Evolutionary conservation across 1,140 invertebrate species (phyloP), one percentile per base, ranked within the genome.

Genomic region (Pogonomyrmex californicus): DNA sequence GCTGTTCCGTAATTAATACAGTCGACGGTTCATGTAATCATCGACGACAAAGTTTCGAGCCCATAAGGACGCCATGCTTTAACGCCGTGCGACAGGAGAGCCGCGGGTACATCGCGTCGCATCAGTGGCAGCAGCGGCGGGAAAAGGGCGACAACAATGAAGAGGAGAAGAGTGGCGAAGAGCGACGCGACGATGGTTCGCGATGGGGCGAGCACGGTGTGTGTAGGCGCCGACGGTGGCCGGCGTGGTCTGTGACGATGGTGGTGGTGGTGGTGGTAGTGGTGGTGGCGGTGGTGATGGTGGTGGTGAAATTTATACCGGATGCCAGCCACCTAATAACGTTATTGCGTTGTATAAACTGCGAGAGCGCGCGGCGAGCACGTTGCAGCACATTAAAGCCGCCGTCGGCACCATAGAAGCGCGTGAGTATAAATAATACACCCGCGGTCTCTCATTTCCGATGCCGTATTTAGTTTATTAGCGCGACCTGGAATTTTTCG

Each of bases 401-500:
- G 86, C 88, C 92, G 90, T 65, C 91, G 68, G 68, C 79, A 75
- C 68, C 90, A 92, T 91, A 87, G 87, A 89, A 73, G 47, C 58
- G 68, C 54, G 79, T 65, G 87, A 91, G 91, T 94, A 94, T 94
- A 94, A 94, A 94, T 94, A 94, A 94, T 94, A 93, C 70, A 75
- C 91, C 86, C 87, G 88, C 78, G 92, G 93, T 94, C 65, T 68
- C 65, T 68, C 93, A 94, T 94, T 94, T 94, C 93, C 93, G 93
- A 94, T 94, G 93, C 92, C 90, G 93, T 93, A 93, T 94, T 94
- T 93, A 94, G 93, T 94, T 94, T 94, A 94, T 94, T 94, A 93
- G 93, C 88, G 89, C 83, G 81, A 90, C 88, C 86, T 77, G 86
- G 81, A 86, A 93, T 93, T 94, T 94, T 94, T 93, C 88, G 82